These are phyloP conservation scores for Diplazon laetatorius DNA, from an alignment of 2,888 invertebrate genomes.

Conservation along the genomic window DNA sequence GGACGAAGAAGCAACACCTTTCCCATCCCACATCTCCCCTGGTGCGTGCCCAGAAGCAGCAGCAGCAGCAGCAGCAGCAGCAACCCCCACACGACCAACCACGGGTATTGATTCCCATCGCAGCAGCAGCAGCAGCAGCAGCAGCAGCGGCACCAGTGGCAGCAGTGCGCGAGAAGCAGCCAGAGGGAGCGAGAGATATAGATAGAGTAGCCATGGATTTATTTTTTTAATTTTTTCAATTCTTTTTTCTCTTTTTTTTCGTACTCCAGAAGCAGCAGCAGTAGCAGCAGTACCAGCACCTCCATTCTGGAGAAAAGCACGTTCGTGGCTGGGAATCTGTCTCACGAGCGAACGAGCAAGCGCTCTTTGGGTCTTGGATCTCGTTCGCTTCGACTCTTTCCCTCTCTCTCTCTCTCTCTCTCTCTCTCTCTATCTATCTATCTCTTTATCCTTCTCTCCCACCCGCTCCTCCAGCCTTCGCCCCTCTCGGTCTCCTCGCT, in stretches of 20 bases:
- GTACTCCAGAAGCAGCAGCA: conserved; percentile 72
- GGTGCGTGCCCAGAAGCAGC: conserved; percentile 74
- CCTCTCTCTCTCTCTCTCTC: conserved; percentile 47
- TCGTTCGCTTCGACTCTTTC: conserved; percentile 41
- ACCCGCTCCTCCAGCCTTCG: not conserved
- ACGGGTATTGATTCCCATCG: conserved; percentile 81
- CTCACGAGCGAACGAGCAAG: conserved; percentile 63
- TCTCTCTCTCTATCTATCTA: conserved; percentile 1
- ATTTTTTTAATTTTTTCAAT: too few species aligned
- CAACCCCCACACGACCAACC: conserved; percentile 81
- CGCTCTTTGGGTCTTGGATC: conserved; percentile 59
- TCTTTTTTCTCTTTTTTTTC: conserved; percentile 66
- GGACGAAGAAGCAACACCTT: conserved; percentile 48
- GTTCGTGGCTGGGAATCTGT: conserved; percentile 73
- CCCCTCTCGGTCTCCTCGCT: not conserved
- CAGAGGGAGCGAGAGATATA: conserved; percentile 26
- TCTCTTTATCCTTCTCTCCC: not conserved
- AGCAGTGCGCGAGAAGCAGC: conserved; percentile 15
- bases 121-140: conserved; percentile 63
- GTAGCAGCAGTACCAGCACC: conserved; percentile 54
- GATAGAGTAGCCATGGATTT: conserved; percentile 65
- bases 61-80: conserved; percentile 81
- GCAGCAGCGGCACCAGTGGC: not conserved
- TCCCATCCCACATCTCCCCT: conserved; percentile 71
- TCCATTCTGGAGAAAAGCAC: conserved; percentile 79